Percentiles rank a stretch among this genome's conserved stretches.
phyloP scores from a whole-genome alignment of 2,797 vertebrate genomes.

The Smutsia gigantea region DNA sequence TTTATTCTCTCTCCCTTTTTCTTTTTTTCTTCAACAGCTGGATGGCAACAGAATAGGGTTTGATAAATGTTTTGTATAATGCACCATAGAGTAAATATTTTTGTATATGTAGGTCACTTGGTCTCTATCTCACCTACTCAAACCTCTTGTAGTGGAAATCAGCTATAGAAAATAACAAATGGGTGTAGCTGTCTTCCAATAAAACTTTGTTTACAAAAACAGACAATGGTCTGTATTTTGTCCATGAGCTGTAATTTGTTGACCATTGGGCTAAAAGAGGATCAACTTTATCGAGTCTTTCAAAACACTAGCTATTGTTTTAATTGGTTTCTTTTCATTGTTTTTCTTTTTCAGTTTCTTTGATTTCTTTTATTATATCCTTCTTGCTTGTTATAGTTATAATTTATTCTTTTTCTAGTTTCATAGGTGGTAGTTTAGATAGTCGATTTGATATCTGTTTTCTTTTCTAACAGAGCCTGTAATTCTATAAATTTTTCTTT shows the following conservation, averaged over 20 bases:
- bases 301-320: background rate
- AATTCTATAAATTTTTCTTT: background rate
- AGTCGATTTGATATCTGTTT: background rate
- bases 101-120: background rate
- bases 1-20: background rate
- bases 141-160: background rate
- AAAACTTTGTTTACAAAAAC: background rate
- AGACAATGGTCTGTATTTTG: background rate
- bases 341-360: background rate
- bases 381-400: background rate
- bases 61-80: background rate
- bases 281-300: background rate
- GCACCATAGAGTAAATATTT: background rate
- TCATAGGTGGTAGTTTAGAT: background rate
- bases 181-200: background rate
- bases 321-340: background rate
- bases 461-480: background rate
- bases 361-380: background rate
- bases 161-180: background rate
- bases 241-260: rapidly evolving
- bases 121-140: background rate
- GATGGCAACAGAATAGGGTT: background rate
- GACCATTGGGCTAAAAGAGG: background rate
- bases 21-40: background rate
- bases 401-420: background rate